Conservation (phyloP, 2,888 invertebrate genomes). For the Caradrina clavipalpis region DNA sequence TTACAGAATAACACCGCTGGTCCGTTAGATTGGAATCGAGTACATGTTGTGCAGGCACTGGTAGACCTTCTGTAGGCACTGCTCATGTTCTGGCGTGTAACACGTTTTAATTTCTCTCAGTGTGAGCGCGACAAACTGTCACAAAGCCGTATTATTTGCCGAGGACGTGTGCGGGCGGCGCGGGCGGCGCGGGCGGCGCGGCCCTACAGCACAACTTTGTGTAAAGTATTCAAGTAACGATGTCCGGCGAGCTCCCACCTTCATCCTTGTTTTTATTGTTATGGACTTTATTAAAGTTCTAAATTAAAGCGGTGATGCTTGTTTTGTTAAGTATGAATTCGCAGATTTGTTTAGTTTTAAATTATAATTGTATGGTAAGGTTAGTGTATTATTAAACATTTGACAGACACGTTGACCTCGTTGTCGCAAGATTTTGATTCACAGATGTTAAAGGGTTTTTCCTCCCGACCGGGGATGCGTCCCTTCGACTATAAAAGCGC, state of each 20-base stretch:
- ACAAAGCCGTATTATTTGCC: conserved; percentile 39
- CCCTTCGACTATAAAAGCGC: no score
- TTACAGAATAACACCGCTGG: no score
- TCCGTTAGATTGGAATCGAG: no score
- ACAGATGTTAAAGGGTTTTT: no score
- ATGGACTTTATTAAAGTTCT: not conserved
- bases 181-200: not conserved
- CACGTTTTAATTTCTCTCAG: conserved; percentile 7
- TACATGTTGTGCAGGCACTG: not conserved
- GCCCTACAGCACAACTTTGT: conserved; percentile 17
- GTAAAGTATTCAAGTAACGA: conserved; percentile 24
- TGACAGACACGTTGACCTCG: no score
- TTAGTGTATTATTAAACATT: no score
- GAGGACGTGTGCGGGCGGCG: conserved; percentile 1
- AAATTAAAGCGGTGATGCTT: not conserved
- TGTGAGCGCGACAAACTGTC: conserved; percentile 26
- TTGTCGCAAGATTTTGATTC: no score
- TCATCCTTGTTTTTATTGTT: conserved; percentile 27
- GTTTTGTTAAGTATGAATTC: not conserved
- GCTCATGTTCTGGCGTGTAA: not conserved
- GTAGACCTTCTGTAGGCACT: conserved; percentile 17
- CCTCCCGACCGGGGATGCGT: no score
- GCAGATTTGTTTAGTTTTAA: no score
- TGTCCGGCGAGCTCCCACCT: conserved; percentile 6
- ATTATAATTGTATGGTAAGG: no score